Percentiles rank a stretch among this genome's conserved stretches.
These are phyloP conservation scores for Morelia viridis DNA, from an alignment of 2,797 vertebrate species.

Conservation along the genomic window DNA sequence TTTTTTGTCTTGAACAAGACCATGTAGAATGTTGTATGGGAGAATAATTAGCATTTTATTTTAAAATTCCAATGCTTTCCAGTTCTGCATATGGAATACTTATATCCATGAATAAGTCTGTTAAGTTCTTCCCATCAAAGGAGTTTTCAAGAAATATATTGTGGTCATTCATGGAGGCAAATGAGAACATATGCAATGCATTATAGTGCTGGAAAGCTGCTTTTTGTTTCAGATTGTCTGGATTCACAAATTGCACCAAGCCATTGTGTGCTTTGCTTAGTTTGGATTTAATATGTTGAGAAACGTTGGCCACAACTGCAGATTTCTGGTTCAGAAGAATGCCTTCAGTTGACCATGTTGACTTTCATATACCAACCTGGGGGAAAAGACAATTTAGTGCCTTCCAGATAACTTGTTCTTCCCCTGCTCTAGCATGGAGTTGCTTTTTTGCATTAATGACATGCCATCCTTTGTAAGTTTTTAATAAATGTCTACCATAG, in stretches of 20 bases:
- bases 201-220: background rate
- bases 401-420: background rate
- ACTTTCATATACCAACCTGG: background rate
- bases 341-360: background rate
- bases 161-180: background rate
- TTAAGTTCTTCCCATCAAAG: background rate
- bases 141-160: background rate
- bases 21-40: background rate
- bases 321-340: background rate
- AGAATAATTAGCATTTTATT: background rate
- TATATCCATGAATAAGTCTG: background rate
- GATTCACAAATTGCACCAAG: background rate
- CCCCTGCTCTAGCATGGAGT: background rate
- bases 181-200: background rate
- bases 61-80: background rate
- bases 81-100: background rate
- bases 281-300: background rate
- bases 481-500: background rate
- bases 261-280: background rate
- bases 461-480: background rate
- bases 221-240: background rate
- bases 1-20: background rate
- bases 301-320: background rate
- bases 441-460: background rate
- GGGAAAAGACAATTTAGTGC: background rate